These are phyloP conservation scores for Hermetia illucens DNA, from an alignment of 1,140 invertebrate species.

Conservation along the genomic window DNA sequence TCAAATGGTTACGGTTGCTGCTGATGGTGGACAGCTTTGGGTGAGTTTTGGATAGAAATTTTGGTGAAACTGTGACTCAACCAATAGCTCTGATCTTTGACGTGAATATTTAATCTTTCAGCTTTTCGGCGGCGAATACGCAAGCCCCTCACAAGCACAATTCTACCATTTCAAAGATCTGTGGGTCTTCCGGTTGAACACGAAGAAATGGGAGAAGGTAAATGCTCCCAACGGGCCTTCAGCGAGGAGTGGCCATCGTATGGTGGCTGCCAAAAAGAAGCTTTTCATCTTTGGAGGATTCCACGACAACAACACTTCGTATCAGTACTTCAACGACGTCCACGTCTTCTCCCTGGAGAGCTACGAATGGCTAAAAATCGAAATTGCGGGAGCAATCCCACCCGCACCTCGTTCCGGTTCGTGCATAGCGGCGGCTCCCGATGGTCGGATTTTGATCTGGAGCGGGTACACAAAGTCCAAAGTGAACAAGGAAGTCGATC, in stretches of 20 bases:
- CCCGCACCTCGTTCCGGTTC: slow-evolving; percentile 63
- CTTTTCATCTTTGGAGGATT: slow-evolving; percentile 85
- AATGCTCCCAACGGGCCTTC: slow-evolving; percentile 52
- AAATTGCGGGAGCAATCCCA: slow-evolving; percentile 41
- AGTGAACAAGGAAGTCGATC: slow-evolving; percentile 67
- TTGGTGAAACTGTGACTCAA: too few species aligned
- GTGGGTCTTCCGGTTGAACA: slow-evolving; percentile 65
- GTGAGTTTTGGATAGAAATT: too few species aligned
- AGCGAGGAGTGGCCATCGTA: slow-evolving; percentile 78
- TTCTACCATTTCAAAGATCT: slow-evolving; percentile 91
- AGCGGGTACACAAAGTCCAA: slow-evolving; percentile 76
- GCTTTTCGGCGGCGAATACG: slow-evolving; percentile 88
- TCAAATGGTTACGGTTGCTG: slow-evolving; percentile 59
- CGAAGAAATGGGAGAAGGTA: slow-evolving; percentile 82
- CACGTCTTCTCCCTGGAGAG: slow-evolving; percentile 69
- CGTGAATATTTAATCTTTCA: too few species aligned
- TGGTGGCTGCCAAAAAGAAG: slow-evolving; percentile 61
- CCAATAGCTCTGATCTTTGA: too few species aligned
- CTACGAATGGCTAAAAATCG: slow-evolving; percentile 66
- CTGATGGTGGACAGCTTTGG: slow-evolving; percentile 55
- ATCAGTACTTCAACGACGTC: slow-evolving; percentile 82
- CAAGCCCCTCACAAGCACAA: slow-evolving; percentile 76
- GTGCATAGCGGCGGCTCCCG: slow-evolving; percentile 44
- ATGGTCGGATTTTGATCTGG: slow-evolving; percentile 60
- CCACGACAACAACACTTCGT: slow-evolving; percentile 75